Base-by-base conservation (phyloP, 2,888 invertebrate genomes). In the Heliconius aoede region DNA sequence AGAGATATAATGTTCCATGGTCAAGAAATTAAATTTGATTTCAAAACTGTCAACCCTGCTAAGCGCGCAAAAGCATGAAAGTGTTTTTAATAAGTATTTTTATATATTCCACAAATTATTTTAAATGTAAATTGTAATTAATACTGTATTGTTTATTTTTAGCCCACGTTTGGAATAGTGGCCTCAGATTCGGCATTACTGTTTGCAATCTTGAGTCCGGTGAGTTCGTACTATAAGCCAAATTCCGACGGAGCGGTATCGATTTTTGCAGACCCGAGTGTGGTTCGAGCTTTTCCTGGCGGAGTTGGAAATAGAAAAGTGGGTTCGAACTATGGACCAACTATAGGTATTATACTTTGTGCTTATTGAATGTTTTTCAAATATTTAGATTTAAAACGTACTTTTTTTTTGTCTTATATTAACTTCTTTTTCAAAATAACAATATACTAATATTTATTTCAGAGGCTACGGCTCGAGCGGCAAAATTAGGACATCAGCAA, bases 221-320 rank as follows among this genome's bases (percentile, higher is more conserved):
- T 99, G 32, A 99, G 99, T 77, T 96, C 97, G 9, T 99, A 99
- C 92, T 99, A 98, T 91, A 96, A 97, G 84, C 95, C 96, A 0
- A 95, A 95, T 46, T 84, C 84, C 60, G 93, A 94, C 78, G 95
- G 95, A 8, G 97, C 98, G 0, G 96, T 99, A 3, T 97, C 98
- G 0, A 95, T 99, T 78, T 95, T 97, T 80, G 99, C 99, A 15
- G 99, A 99, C 94, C 99, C 99, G 4, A 94, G 95, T 74, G 98
- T 97, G 84, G 97, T 96, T 24, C 95, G 97, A 78, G 97, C 97
- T 72, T 99, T 98, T 97, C 98, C 98, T 5, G 98, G 98, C 67
- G 99, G 99, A 76, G 97, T 97, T 81, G 99, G 99, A 62, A 97
- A 97, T 86, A 96, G 96, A 83, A 99, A 99, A 95, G 97, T 99